Base-by-base conservation (phyloP, 2,797 vertebrate genomes). In the Rhabdophis nuchalis region DNA sequence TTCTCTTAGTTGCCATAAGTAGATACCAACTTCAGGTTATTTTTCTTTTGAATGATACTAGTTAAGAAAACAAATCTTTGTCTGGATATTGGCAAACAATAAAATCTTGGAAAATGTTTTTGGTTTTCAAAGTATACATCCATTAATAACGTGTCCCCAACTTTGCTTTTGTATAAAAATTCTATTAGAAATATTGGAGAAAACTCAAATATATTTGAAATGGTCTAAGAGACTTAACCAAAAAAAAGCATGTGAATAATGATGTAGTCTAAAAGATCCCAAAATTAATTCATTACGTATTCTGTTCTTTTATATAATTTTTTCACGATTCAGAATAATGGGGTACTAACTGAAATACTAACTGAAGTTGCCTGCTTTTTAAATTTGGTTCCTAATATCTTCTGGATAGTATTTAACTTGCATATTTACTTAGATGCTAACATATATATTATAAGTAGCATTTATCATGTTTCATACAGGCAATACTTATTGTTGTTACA, bases 401-500 rank as follows among this genome's bases (percentile, higher is more conserved):
- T 50, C 23, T 86, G 85, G 18, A 60, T 10, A 32, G 90, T 56
- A 36, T 57, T 3, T 57, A 91, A 53, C 68, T 2, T n/a, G n/a
- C 25, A 11, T n/a, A 23, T 89, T 92, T 32, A 86, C 32, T 89
- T 89, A 93, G 23, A 29, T 87, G 4, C 50, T 89, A 57, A 57
- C 56, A 52, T 57, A 2, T 1, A 16, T 85, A 0, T 3, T 93
- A 82, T 91, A 20, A 27, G 8, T 85, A 60, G 88, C 0, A 92
- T 87, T 93, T 89, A 87, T 41, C 16, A 10, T 95, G 92, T 77
- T 94, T 93, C 89, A 68, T 94, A 90, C 96, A 99, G 99, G 99
- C 99, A 97, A 99, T 99, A 96, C 98, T 99, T 94, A 99, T 99
- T 1, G 99, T 99, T 4, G 99, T 99, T 95, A 99, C 99, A 0